Conservation (phyloP, 2,888 invertebrate genomes). For the Metellina segmentata region DNA sequence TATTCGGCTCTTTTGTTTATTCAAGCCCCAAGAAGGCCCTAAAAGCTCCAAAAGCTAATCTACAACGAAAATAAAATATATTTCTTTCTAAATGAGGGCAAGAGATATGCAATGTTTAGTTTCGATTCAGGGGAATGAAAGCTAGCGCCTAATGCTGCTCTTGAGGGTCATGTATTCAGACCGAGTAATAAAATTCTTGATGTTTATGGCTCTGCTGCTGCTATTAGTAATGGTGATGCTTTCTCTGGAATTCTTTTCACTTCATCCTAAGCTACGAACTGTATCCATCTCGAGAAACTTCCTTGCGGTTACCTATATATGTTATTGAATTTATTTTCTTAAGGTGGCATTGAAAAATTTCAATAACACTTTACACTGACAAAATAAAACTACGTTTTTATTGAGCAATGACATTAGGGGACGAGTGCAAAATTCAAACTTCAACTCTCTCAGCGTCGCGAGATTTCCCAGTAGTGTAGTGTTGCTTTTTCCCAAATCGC, state of each 20-base stretch:
- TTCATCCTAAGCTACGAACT: too few relatives aligned
- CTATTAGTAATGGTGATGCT: conserved; percentile 16
- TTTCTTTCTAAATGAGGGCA: conserved; percentile 44
- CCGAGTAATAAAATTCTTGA: conserved; percentile 39
- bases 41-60: conserved; percentile 26
- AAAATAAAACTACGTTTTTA: too few relatives aligned
- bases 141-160: conserved; percentile 51
- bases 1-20: conserved; percentile 31
- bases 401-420: too few relatives aligned
- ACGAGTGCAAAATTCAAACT: too few relatives aligned
- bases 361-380: background rate
- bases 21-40: conserved; percentile 8
- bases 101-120: conserved; percentile 51
- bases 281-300: too few relatives aligned
- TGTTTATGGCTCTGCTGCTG: conserved; percentile 11
- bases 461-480: too few relatives aligned
- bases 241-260: too few relatives aligned
- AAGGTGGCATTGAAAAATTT: background rate
- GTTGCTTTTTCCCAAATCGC: too few relatives aligned
- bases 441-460: too few relatives aligned
- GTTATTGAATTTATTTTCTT: background rate
- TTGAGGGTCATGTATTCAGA: conserved; percentile 27
- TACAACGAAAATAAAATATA: conserved; percentile 31
- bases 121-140: conserved; percentile 49
- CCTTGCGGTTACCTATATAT: too few relatives aligned